A percentile compares a stretch with the other conserved stretches of the same genome.
Conservation (phyloP, 2,113 vertebrate species). For the Saguinus imperator region DNA sequence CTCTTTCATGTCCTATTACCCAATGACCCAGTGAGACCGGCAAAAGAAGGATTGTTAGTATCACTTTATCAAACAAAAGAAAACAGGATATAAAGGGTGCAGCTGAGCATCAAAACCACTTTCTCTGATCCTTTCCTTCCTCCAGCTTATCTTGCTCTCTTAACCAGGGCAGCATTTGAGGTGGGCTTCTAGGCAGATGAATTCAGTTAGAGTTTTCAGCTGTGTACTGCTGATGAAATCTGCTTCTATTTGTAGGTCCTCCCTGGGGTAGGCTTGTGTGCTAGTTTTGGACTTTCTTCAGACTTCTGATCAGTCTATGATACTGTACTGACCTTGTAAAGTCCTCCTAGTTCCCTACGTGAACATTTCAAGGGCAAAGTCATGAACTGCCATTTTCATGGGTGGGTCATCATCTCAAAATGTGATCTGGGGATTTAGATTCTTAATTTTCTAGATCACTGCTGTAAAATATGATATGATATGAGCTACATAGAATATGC, state of each 20-base stretch:
- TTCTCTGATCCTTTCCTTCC: background rate
- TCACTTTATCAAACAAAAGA: background rate
- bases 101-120: background rate
- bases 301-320: background rate
- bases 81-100: background rate
- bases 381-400: background rate
- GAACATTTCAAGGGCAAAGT: conserved; percentile 18
- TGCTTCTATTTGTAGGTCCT: conserved; percentile 50
- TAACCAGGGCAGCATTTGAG: background rate
- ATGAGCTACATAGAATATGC: background rate
- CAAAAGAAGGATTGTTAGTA: background rate
- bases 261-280: background rate
- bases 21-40: background rate
- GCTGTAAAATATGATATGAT: background rate
- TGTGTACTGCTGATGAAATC: background rate
- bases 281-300: conserved; percentile 36
- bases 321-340: background rate
- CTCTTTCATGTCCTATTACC: background rate
- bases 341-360: background rate
- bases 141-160: background rate
- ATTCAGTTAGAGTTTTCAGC: background rate
- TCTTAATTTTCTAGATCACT: background rate
- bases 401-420: background rate
- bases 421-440: background rate
- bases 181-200: conserved; percentile 9